Evolutionary conservation across 2,113 vertebrate genomes (phyloP), one percentile per base, ranked within the genome.

Genomic region (Chionomys nivalis): DNA sequence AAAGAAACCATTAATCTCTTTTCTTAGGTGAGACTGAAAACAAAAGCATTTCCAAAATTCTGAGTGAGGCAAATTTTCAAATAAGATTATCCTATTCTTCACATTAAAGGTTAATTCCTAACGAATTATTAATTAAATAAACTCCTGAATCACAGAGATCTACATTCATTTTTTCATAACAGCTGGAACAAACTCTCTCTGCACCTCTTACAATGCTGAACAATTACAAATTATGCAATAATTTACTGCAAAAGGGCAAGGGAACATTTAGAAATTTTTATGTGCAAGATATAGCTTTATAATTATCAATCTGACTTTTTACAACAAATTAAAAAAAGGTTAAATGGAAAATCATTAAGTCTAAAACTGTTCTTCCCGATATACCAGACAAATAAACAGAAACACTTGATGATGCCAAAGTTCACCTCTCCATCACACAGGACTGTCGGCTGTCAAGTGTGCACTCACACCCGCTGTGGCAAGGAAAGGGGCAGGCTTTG

Each of bases 271-370:
- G 88, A 97, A 96, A 93, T 58, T 86, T 94, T 93, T 94, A 92
- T 92, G 81, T 78, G 72, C 78, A 93, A 93, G 92, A 94, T 55
- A 93, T 33, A 96, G 83, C 92, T 95, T 94, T 75, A 63, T 95
- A 97, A 95, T 97, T 85, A 97, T 91, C 96, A 95, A 96, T 70
- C 92, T 97, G 94, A 92, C 94, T 97, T 97, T 97, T 93, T 85
- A 89, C 58, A 95, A 73, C 92, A 95, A 97, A 97, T 96, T 97
- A 93, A 95, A 91, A 36, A 97, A 97, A 98, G 96, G 93, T 97
- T 96, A 97, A 93, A 94, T 89, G 90, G 68, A 92, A 92, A 96
- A 95, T 63, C 92, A 94, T 95, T 94, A 92, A 55, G 89, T 89
- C 28, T 85, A 89, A 96, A 95, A 76, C 36, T n/a, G 42, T 78